These are phyloP conservation scores for Xyrichtys novacula DNA, from an alignment of 2,797 vertebrate species.

Conservation along the genomic window DNA sequence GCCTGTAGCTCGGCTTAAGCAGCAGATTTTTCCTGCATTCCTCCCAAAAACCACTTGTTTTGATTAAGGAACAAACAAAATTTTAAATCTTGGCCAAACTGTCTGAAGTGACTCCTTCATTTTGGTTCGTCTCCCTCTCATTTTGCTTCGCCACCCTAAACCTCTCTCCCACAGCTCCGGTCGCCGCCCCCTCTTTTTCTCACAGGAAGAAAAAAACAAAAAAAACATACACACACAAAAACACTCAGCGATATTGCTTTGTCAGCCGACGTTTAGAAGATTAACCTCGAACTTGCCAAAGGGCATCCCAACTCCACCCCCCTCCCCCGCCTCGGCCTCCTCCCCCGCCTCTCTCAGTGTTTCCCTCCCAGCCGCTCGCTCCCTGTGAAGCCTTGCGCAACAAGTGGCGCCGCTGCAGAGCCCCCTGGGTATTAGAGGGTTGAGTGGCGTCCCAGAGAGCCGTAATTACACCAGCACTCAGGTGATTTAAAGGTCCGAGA, in stretches of 20 bases:
- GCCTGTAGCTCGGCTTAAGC: not conserved
- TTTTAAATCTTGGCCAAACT: slow-evolving; percentile 31
- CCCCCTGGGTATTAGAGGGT: slow-evolving; percentile 82
- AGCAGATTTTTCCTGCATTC: slow-evolving; percentile 19
- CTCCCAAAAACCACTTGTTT: slow-evolving; percentile 23
- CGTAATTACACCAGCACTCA: slow-evolving; percentile 82
- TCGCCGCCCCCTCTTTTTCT: slow-evolving; percentile 44
- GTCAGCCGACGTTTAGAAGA: slow-evolving; percentile 82
- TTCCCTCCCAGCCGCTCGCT: slow-evolving; percentile 62
- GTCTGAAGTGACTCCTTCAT: slow-evolving; percentile 26
- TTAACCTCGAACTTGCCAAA: slow-evolving; percentile 80
- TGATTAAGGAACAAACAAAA: slow-evolving; percentile 23
- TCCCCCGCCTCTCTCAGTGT: slow-evolving; percentile 52
- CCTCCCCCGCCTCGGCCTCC: slow-evolving; percentile 48
- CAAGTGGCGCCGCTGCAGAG: slow-evolving; percentile 81
- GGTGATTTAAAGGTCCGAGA: slow-evolving; percentile 81
- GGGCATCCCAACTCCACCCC: slow-evolving; percentile 61
- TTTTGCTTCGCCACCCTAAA: slow-evolving; percentile 41
- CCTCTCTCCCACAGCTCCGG: slow-evolving; percentile 31
- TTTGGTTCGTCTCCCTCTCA: slow-evolving; percentile 36
- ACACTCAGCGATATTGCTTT: slow-evolving; percentile 72
- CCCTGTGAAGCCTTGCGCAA: slow-evolving; percentile 78
- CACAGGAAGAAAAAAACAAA: slow-evolving; percentile 19
- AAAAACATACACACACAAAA: slow-evolving; percentile 31
- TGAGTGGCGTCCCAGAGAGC: slow-evolving; percentile 80